These are phyloP conservation scores for Zaprionus lachaisei DNA, from an alignment of 1,140 invertebrate genomes.

Conservation along the genomic window DNA sequence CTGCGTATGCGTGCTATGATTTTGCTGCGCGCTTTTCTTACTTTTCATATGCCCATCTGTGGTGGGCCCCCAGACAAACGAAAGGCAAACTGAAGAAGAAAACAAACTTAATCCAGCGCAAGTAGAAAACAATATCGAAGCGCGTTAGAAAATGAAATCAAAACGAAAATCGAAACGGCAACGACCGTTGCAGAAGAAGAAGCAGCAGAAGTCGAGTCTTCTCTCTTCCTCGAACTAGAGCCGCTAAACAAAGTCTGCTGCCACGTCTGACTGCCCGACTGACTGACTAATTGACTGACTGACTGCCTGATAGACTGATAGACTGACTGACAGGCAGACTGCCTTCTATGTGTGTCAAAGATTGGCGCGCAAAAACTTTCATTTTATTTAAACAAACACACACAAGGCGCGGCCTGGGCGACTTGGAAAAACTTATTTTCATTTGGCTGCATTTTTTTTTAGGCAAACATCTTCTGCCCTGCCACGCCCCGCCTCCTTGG, in stretches of 20 bases:
- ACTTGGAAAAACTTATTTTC: conserved; percentile 81
- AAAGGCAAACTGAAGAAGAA: not conserved
- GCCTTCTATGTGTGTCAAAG: conserved; percentile 77
- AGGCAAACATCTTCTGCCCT: conserved; percentile 58
- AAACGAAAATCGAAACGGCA: conserved; percentile 69
- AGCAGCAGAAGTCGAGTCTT: not conserved
- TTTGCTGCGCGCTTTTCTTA: conserved; percentile 50
- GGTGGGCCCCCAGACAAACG: not conserved
- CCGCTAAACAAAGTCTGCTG: conserved; percentile 70
- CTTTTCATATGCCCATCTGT: conserved; percentile 48
- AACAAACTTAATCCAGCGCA: conserved; percentile 40
- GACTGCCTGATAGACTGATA: conserved; percentile 16
- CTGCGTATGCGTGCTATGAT: conserved; percentile 77
- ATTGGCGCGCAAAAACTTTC: conserved; percentile 79
- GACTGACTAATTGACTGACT: conserved; percentile 33
- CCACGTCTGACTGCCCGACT: conserved; percentile 52
- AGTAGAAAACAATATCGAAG: conserved; percentile 60
- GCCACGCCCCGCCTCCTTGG: conserved; percentile 16
- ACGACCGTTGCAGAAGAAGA: conserved; percentile 65
- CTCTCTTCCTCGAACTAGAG: conserved; percentile 11
- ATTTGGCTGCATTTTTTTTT: conserved; percentile 56
- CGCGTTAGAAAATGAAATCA: conserved; percentile 78
- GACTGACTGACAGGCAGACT: conserved; percentile 42
- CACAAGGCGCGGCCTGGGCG: conserved; percentile 73
- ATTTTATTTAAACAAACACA: conserved; percentile 81